Percentiles rank a stretch among this genome's conserved stretches.
These are phyloP conservation scores for Selene dorsalis DNA, from an alignment of 2,797 vertebrate species.

Conservation along the genomic window DNA sequence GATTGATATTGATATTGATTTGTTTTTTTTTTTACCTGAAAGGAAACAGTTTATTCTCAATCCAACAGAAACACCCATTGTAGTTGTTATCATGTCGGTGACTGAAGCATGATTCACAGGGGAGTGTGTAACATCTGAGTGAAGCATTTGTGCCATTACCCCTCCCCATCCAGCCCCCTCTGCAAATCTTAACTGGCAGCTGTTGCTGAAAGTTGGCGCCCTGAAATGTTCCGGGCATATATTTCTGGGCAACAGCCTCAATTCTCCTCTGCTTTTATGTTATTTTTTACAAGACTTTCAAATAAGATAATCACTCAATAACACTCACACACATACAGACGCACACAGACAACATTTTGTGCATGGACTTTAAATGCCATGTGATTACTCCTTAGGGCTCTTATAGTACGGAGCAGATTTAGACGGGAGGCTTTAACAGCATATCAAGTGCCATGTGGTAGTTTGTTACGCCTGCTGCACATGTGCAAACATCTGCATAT, in stretches of 20 bases:
- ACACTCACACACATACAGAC: neutral
- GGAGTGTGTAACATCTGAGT: neutral
- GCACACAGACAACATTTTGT: slow-evolving; percentile 21
- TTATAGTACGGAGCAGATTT: slow-evolving; percentile 52
- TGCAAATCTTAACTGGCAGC: slow-evolving; percentile 39
- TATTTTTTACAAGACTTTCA: slow-evolving; percentile 57
- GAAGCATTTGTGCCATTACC: neutral
- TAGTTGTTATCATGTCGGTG: slow-evolving; percentile 18
- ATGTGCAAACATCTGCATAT: slow-evolving; percentile 84
- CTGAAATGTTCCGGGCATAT: slow-evolving; percentile 7
- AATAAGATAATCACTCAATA: slow-evolving; percentile 47
- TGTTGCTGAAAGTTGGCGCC: slow-evolving; percentile 18
- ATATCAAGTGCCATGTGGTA: slow-evolving; percentile 55
- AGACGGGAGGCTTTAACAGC: slow-evolving; percentile 47
- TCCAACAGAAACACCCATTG: slow-evolving; percentile 15
- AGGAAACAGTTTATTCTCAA: slow-evolving; percentile 10
- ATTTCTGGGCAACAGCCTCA: slow-evolving; percentile 25
- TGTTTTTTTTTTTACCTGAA: neutral
- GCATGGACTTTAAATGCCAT: slow-evolving; percentile 59
- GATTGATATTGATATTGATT: no score
- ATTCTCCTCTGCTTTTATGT: neutral
- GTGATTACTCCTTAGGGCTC: slow-evolving; percentile 56
- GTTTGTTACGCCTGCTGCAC: slow-evolving; percentile 74
- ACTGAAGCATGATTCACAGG: slow-evolving; percentile 24
- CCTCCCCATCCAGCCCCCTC: neutral